Conservation (phyloP, 2,113 vertebrate genomes). For the Cinclus mexicanus region DNA sequence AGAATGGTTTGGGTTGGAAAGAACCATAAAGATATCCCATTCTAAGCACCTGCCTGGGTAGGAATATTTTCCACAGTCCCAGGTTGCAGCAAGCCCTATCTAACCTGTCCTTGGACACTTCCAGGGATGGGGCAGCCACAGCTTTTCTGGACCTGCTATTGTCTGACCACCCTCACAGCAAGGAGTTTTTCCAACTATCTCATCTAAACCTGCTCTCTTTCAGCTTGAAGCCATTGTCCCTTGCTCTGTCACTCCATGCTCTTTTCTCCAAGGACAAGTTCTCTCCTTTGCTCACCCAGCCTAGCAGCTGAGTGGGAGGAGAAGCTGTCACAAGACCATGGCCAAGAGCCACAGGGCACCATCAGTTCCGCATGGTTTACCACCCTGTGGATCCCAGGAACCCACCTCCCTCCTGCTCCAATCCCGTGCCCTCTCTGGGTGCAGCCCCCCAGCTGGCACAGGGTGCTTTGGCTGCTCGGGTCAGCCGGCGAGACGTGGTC, state of each 20-base stretch:
- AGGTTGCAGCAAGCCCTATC: neutral
- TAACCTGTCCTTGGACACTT: neutral
- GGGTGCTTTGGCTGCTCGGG: neutral
- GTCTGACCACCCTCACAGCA: neutral
- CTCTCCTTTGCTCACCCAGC: neutral
- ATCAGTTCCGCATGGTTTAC: neutral
- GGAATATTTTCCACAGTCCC: neutral
- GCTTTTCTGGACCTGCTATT: neutral
- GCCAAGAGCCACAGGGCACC: neutral
- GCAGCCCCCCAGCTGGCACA: constrained; percentile 4
- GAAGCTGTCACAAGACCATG: neutral
- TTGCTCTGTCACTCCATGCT: no score
- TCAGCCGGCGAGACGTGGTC: neutral
- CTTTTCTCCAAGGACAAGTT: neutral
- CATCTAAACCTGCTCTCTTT: neutral
- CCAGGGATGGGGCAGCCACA: neutral
- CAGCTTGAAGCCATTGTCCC: neutral
- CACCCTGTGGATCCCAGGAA: neutral
- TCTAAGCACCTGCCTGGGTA: neutral
- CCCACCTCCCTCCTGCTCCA: constrained; percentile 57
- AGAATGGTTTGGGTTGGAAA: neutral
- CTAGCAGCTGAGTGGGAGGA: neutral
- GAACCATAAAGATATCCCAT: neutral
- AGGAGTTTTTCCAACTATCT: neutral
- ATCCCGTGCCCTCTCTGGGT: neutral